Percentiles rank a stretch among this genome's conserved stretches.
phyloP scores from a whole-genome alignment of 2,113 vertebrate genomes.

The Tychaedon coryphoeus region DNA sequence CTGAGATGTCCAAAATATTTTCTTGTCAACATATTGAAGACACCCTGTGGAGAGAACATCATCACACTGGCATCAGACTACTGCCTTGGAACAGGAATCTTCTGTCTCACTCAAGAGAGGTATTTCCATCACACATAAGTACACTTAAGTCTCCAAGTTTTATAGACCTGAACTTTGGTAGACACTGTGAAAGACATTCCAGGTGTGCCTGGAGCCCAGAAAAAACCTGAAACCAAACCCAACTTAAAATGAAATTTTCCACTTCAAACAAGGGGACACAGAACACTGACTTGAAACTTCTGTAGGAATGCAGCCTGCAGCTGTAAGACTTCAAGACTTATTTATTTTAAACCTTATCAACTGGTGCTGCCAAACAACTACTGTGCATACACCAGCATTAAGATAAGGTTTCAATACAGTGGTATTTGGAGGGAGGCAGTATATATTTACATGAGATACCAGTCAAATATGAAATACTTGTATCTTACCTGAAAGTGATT shows the following conservation, averaged over 20 bases:
- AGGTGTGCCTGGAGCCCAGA: background rate
- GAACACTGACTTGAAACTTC: background rate
- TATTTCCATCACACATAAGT: rapidly evolving
- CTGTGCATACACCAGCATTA: background rate
- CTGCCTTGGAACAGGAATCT: background rate
- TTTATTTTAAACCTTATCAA: background rate
- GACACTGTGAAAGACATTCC: background rate
- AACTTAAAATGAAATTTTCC: background rate
- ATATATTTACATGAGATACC: background rate
- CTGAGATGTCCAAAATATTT: background rate
- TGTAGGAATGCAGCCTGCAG: background rate
- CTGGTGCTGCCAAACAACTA: background rate
- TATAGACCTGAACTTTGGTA: background rate
- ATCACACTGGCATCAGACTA: background rate
- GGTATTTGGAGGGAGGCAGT: background rate
- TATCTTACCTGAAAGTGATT: background rate
- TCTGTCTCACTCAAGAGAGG: background rate
- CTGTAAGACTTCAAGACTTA: background rate
- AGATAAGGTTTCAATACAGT: background rate
- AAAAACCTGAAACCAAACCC: background rate
- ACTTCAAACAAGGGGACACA: background rate
- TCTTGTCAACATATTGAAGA: background rate
- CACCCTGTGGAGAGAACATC: background rate
- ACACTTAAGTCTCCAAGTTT: background rate
- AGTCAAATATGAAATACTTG: background rate